phyloP scores from a whole-genome alignment of 2,113 vertebrate species.

The Macaca nemestrina region DNA sequence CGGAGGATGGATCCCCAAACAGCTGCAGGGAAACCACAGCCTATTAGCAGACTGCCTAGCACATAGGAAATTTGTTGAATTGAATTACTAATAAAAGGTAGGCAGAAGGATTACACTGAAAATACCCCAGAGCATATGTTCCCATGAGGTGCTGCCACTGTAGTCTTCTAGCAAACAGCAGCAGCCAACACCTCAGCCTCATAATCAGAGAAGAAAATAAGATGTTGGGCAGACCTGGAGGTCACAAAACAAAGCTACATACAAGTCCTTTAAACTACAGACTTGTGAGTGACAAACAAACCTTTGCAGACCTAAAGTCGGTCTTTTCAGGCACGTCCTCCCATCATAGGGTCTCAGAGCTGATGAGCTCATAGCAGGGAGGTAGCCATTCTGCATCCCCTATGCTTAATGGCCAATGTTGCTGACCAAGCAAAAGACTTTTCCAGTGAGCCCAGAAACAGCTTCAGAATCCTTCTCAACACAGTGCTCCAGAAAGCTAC shows the following conservation, averaged over 20 bases:
- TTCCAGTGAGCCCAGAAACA: not conserved
- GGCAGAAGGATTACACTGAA: slow-evolving; percentile 32
- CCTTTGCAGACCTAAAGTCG: not conserved
- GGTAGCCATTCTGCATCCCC: rapidly evolving
- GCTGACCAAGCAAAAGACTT: not conserved
- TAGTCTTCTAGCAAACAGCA: not conserved
- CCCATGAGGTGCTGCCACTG: not conserved
- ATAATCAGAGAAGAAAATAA: not conserved
- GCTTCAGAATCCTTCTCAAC: not conserved
- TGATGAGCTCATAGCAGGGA: rapidly evolving
- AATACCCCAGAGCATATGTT: not conserved
- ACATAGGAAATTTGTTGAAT: slow-evolving; percentile 38
- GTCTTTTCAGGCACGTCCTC: not conserved
- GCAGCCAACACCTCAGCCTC: not conserved
- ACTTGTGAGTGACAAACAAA: not conserved
- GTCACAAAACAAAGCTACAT: not conserved
- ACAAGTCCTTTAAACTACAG: not conserved
- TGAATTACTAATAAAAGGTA: slow-evolving; percentile 22
- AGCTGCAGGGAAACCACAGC: not conserved
- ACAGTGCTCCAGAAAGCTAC: not conserved
- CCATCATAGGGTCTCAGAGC: not conserved
- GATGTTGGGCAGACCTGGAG: not conserved
- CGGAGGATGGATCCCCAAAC: not conserved
- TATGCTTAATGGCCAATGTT: rapidly evolving
- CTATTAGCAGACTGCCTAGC: not conserved